Base-by-base conservation (phyloP, 2,888 invertebrate species). In the Norana najaformis region DNA sequence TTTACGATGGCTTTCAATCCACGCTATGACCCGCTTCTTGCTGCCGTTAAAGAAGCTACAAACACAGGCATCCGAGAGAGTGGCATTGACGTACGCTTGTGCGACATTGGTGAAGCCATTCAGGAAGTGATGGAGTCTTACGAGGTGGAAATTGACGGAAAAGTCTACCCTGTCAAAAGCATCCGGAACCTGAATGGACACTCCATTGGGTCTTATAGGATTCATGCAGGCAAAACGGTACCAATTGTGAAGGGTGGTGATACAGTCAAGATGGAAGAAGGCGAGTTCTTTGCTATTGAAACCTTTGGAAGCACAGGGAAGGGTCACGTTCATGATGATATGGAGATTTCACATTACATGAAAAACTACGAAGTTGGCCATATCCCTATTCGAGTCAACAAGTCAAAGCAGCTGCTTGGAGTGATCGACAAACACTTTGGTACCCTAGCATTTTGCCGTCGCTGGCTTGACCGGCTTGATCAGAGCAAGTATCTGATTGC, bases 61-160 rank as follows among this genome's bases (percentile, higher is more conserved):
- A 99, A 99, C 94, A 99, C 99, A 5, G 99, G 99, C 41, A 99
- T 99, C 93, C 97, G 96, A 94, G 96, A 96, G 93, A 97, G 98
- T 0, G 99, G 99, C 34, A 98, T 99, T 92, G 99, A 99, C 95
- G 99, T 98, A 0, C 97, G 98, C 94, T 96, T 99, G 91, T 99
- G 99, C 95, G 99, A 99, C 94, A 97, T 99, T 92, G 99, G 96
- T 23, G 97, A 98, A 92, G 97, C 98, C 2, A 98, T 99, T 93
- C 99, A 99, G 95, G 99, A 99, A 96, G 98, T 99, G 0, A 99
- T 99, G 99, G 99, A 99, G 94, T 99, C 98, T 0, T 98, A 99
- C 95, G 99, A 99, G 95, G 96, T 99, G 14, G 99, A 99, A 95
- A 95, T 99, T 90, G 98, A 99, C 95, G 99, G 99, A 69, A 98